Conservation (phyloP, 35 echinoderm and acorn worm species). For the Lytechinus variegatus region DNA sequence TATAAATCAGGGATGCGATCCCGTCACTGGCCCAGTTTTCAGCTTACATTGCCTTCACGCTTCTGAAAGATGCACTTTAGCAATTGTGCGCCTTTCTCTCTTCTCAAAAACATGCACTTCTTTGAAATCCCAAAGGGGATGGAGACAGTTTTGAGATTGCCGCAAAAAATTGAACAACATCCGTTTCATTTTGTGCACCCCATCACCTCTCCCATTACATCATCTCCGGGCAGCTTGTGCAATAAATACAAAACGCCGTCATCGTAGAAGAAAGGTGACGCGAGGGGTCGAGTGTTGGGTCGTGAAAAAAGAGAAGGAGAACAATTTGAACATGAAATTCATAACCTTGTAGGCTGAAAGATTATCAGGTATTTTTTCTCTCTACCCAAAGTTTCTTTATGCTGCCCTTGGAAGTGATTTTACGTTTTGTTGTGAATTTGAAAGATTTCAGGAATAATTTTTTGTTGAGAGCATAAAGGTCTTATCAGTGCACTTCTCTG, state of each 20-base stretch:
- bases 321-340: background rate
- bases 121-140: background rate
- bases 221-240: background rate
- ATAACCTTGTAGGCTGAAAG: background rate
- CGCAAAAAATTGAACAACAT: background rate
- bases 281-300: background rate
- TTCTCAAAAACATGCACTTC: background rate
- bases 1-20: background rate
- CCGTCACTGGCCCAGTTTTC: background rate
- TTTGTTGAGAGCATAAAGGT: background rate
- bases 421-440: background rate
- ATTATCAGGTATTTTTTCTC: background rate
- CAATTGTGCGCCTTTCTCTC: too few species aligned
- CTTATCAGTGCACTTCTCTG: too few species aligned
- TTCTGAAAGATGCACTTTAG: background rate
- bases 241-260: background rate
- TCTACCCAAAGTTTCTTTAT: background rate
- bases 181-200: background rate
- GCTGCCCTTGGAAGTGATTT: background rate
- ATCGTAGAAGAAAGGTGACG: background rate
- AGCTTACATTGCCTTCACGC: background rate
- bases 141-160: background rate
- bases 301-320: background rate
- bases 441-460: background rate
- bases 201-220: background rate